A percentile compares a stretch with the other conserved stretches of the same genome.
phyloP scores from a whole-genome alignment of 2,113 vertebrate species.

The Psophia crepitans region DNA sequence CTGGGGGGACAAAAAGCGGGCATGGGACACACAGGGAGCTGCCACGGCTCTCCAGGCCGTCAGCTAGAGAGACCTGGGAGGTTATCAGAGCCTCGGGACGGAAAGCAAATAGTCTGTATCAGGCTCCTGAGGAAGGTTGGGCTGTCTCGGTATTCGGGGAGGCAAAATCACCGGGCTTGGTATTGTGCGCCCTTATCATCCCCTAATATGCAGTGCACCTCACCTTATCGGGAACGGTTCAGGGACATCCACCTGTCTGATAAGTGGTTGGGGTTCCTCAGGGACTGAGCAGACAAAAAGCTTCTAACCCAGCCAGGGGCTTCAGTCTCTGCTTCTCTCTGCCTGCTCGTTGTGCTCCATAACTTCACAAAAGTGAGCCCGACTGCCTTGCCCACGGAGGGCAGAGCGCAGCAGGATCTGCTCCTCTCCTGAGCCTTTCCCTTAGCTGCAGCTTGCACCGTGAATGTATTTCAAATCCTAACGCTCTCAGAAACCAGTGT shows the following conservation, averaged over 20 bases:
- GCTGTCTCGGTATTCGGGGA: background rate
- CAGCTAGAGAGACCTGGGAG: background rate
- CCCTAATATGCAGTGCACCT: background rate
- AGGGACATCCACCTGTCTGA: background rate
- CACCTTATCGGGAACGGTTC: background rate
- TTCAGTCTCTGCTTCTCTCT: background rate
- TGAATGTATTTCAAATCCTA: background rate
- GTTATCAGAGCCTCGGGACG: background rate
- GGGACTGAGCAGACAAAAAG: background rate
- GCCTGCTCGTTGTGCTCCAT: background rate
- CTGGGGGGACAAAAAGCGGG: background rate
- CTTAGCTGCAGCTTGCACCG: background rate
- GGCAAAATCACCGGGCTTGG: background rate
- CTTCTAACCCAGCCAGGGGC: background rate
- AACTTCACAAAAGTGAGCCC: background rate
- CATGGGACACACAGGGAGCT: background rate
- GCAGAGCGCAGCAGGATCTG: background rate
- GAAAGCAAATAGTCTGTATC: constrained; percentile 6
- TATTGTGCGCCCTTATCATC: background rate
- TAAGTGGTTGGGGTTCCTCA: background rate
- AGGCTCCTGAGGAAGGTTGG: background rate
- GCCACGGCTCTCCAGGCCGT: background rate
- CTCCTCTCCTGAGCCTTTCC: background rate
- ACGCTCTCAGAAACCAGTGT: background rate
- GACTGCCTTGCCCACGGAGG: rapidly evolving